These are phyloP conservation scores for Caretta caretta DNA, from an alignment of 2,113 vertebrate species.

Conservation along the genomic window DNA sequence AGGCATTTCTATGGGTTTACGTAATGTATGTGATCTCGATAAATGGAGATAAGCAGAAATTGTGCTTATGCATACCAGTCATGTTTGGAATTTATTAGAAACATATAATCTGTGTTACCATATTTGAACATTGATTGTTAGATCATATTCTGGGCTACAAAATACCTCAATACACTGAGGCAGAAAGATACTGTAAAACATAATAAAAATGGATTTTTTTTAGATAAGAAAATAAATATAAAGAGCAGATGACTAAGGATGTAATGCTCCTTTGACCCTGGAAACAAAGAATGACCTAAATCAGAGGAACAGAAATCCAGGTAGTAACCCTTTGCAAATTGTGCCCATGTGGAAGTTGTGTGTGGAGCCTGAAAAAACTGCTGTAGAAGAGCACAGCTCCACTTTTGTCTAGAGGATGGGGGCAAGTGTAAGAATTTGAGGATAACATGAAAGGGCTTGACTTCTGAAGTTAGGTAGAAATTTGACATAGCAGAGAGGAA, in stretches of 20 bases:
- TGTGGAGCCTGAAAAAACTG: constrained; percentile 1
- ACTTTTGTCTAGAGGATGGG: neutral
- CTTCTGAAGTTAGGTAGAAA: neutral
- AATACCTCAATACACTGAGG: neutral
- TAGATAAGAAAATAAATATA: neutral
- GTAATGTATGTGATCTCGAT: neutral
- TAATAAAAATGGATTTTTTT: neutral
- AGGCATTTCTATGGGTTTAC: neutral
- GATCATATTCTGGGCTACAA: neutral
- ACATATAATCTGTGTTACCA: neutral
- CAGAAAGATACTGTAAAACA: neutral
- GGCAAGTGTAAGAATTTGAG: neutral
- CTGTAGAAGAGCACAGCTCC: neutral
- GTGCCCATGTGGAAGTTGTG: neutral
- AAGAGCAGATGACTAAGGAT: neutral
- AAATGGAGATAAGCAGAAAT: neutral
- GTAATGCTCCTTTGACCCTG: neutral
- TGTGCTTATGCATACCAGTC: neutral
- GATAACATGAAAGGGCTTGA: neutral
- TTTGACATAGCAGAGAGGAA: constrained; percentile 24
- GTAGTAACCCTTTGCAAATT: neutral
- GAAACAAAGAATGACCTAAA: neutral
- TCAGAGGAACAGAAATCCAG: neutral
- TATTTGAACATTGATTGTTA: neutral
- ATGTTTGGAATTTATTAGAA: neutral